Base-by-base conservation (phyloP, 92 coral and sea anemone genomes). In the Zoanthus gigantus region DNA sequence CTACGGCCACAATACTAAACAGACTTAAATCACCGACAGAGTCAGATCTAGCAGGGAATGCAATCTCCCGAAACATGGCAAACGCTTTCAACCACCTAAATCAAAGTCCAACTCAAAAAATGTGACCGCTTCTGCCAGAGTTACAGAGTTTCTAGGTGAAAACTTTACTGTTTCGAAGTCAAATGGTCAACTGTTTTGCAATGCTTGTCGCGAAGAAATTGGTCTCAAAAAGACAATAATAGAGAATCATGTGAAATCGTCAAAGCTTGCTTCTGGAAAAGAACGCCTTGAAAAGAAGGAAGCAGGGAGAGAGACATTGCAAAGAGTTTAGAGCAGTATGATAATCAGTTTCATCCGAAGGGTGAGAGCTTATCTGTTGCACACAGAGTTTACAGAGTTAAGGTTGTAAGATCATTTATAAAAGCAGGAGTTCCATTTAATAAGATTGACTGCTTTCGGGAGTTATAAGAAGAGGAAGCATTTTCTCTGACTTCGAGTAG, bases 241-340 rank as follows among this genome's bases (percentile, higher is more conserved):
- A 87, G 85, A 87, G 85, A 87, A 87, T 68, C 90, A 78, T 78
- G 90, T 87, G 79, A 87, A 87, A 87, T 87, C 47, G 90, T 77
- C 90, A 87, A 87, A 87, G 90, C 90, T 78, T 87, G 72, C 90
- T 77, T 87, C 90, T 87, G 90, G 90, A 78, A 87, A 66, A 87
- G 85, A 87, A 77, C 78, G 79, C 90, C 50, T 71, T 77, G 90
- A 87, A 87, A 87, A 77, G 90, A 87, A 87, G 79, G 90, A 87
- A 87, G 85, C 85, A 87, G 85, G 69, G 72, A 87, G 90, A 87
- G 85, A 87, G 90, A 67, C 85, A 87, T 68, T 87, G 85, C 90
- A 78, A 87, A 87, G 85, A 87, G 89, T 87, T 80, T 88, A 88
- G 86, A 23, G 18, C 31, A 1, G 30, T 5, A 63, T 9, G 18